Evolutionary conservation across 2,888 invertebrate genomes (phyloP), one percentile per base, ranked within the genome.

Genomic region (Cheilosia soror): DNA sequence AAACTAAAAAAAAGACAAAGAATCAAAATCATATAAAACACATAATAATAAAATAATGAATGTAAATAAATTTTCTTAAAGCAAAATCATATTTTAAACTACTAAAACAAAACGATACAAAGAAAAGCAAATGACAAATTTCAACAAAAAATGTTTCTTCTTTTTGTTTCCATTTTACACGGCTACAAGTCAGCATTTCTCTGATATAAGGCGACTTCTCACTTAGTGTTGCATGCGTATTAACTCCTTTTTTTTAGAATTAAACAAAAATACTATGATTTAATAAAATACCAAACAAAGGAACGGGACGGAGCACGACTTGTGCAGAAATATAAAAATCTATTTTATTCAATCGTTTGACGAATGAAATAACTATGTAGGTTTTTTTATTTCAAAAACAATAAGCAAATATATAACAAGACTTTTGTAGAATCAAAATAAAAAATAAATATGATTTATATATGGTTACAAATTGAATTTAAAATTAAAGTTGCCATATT

Each of bases 1-100:
- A 68, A 85, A 85, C 81, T 66, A 77, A 85, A 72, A 71, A 75
- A 68, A 63, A 73, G 55, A 69, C 58, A 76, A 66, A 40, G 40
- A 49, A 27, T 31, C 55, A 63, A 11, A 49, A 37, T 37, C 37
- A 62, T 80, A 13, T 66, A 40, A 71, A 81, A 57, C 44, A 72
- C 47, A 81, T 37, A 49, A 68, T 20, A 68, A 55, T 62, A 65
- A 75, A 65, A 66, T 65, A 71, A 75, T 76, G 69, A 71, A 65
- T 58, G 29, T 29, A 75, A 71, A 60, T 27, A 51, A 58, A 49
- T 15, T 62, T 31, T 9, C 68, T 76, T 71, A 65, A 60, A 84
- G 15, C 63, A 69, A 65, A 31, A 55, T 42, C 15, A 6, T 55
- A 51, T 66, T 58, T 47, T 9, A 69, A 77, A 66, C 20, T 73